Evolutionary conservation across 2,797 vertebrate species (phyloP).

Genomic region (Dallia pectoralis): DNA sequence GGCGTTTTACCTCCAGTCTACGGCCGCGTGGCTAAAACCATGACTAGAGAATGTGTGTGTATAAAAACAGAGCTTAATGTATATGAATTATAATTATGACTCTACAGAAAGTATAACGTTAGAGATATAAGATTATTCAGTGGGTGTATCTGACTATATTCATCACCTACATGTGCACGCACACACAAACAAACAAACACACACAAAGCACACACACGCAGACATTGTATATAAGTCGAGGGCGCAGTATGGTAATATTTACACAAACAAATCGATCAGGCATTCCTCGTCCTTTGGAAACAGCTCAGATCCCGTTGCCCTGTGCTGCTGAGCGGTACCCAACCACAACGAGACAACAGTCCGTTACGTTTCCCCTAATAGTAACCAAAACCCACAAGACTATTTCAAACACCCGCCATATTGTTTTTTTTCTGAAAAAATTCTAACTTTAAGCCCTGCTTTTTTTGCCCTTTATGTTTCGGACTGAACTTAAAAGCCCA

Average conservation of each 20-base stretch:
- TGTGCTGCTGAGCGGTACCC: slow-evolving; percentile 72
- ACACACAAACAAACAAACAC: slow-evolving; percentile 58
- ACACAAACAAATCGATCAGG: slow-evolving; percentile 48
- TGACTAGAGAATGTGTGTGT: slow-evolving; percentile 77
- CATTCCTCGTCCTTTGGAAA: slow-evolving; percentile 76
- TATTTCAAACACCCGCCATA: slow-evolving; percentile 47
- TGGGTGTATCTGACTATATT: slow-evolving; percentile 72
- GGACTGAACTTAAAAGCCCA: slow-evolving; percentile 85
- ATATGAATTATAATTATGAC: slow-evolving; percentile 74
- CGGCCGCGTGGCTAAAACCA: slow-evolving; percentile 75
- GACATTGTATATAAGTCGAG: slow-evolving; percentile 83
- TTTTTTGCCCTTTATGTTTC: slow-evolving; percentile 46
- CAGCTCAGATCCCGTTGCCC: slow-evolving; percentile 51
- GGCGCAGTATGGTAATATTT: slow-evolving; percentile 45
- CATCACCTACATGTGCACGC: slow-evolving; percentile 49
- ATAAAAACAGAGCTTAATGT: slow-evolving; percentile 75
- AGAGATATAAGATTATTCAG: slow-evolving; percentile 72
- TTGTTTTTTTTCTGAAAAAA: slow-evolving; percentile 13
- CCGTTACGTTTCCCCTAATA: slow-evolving; percentile 55
- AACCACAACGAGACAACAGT: slow-evolving; percentile 60
- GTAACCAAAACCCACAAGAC: slow-evolving; percentile 45
- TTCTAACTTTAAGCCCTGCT: slow-evolving; percentile 20
- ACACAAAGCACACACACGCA: slow-evolving; percentile 60
- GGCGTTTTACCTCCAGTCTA: slow-evolving; percentile 83
- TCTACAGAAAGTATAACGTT: slow-evolving; percentile 73